Evolutionary conservation across 2,888 invertebrate species (phyloP), one percentile per base, ranked within the genome.

Genomic region (Drosophila mimica): DNA sequence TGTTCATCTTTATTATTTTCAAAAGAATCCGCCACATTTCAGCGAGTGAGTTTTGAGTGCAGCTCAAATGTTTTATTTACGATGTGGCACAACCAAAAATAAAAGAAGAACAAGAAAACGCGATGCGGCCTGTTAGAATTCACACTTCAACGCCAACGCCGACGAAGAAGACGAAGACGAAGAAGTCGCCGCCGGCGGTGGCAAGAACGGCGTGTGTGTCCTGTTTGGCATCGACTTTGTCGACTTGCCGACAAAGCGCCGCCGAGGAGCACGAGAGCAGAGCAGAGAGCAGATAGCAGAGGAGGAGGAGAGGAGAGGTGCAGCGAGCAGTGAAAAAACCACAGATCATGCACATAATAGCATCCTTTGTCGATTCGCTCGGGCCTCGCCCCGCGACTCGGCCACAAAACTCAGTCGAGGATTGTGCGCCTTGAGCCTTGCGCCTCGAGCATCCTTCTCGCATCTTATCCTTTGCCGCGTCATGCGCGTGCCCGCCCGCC

Each of bases 321-420:
- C 9, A 57, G 34, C 51, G 43, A 38, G 30, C 51, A 59, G 20
- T n/a, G 51, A 58, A 70, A 71, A 83, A 88, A 88, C 90, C 90
- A 80, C 87, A 88, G 87, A 90, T 87, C 87, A 87, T 90, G 82
- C 83, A 76, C 87, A 83, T 88, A 90, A 87, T 89, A 81, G 83
- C 75, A 80, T 82, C 76, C 87, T 82, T 87, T 87, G 89, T 87
- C 60, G 25, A 25, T 46, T 54, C 48, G 49, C 46, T 52, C 48
- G 46, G 60, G 60, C 51, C 7, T 52, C 52, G 17, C 33, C 53
- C 38, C 54, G 62, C 31, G 59, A 46, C 49, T 65, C 11, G 25
- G 36, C 30, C 49, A 40, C 58, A 59, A 57, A 65, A 78, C 74
- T 62, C 74, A 62, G n/a, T 17, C 54, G 15, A 43, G 11, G 20